Conservation (phyloP, 1,140 invertebrate genomes). For the Musca vetustissima region DNA sequence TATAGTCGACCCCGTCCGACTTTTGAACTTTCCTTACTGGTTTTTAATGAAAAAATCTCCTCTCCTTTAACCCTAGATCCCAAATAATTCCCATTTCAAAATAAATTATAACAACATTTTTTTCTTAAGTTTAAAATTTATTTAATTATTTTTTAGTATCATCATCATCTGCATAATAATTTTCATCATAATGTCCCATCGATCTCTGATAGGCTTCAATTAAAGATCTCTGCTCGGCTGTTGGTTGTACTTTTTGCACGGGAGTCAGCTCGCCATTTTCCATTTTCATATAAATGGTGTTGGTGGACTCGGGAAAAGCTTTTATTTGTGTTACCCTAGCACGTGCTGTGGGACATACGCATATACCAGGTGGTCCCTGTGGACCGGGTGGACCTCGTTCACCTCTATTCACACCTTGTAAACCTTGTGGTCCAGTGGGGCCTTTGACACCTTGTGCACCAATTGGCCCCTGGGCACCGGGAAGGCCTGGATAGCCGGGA, state of each 20-base stretch:
- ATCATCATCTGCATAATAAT: too few species aligned
- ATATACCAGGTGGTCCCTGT: neutral
- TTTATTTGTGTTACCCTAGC: too few species aligned
- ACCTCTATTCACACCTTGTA: neutral
- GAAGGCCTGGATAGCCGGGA: conserved; percentile 35
- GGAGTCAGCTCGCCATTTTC: neutral
- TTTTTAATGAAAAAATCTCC: too few species aligned
- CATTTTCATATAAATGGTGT: neutral
- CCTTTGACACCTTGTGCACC: neutral
- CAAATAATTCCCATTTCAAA: too few species aligned
- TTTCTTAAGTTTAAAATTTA: too few species aligned
- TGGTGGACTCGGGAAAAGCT: neutral
- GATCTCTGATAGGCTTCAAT: neutral
- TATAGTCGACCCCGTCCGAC: too few species aligned
- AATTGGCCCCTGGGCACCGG: neutral
- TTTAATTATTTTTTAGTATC: too few species aligned
- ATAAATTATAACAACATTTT: too few species aligned
- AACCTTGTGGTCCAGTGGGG: neutral
- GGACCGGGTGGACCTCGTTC: neutral
- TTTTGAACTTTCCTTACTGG: too few species aligned
- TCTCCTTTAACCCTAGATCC: too few species aligned
- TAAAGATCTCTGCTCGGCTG: neutral
- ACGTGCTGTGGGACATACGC: too few species aligned
- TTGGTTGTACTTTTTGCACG: neutral
- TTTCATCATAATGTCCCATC: too few species aligned